These are phyloP conservation scores for Phania funesta DNA, from an alignment of 2,888 invertebrate species.

Conservation along the genomic window DNA sequence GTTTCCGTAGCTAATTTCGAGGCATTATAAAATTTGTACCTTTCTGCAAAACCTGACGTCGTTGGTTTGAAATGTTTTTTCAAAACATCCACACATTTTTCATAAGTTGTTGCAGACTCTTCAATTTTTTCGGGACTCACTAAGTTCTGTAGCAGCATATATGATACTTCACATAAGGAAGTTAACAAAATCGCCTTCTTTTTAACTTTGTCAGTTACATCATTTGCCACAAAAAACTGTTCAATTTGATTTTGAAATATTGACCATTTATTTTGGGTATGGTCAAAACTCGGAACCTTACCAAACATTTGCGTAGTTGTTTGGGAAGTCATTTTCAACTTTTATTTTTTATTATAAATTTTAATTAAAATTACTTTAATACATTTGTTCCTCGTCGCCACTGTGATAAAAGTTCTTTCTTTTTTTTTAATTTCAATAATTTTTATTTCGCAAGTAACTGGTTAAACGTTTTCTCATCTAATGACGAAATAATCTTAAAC, in stretches of 20 bases:
- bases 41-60: constrained; percentile 63
- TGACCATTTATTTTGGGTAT: constrained; percentile 52
- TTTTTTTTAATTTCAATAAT: too few relatives aligned
- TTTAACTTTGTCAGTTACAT: constrained; percentile 27
- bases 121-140: constrained; percentile 52
- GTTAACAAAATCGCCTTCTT: constrained; percentile 61
- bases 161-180: constrained; percentile 46
- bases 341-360: neutral
- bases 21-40: constrained; percentile 64
- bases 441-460: too few relatives aligned
- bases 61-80: constrained; percentile 63
- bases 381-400: constrained; percentile 40
- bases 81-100: constrained; percentile 35
- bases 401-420: constrained; percentile 41
- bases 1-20: constrained; percentile 48
- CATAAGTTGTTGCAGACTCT: constrained; percentile 28
- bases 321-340: neutral
- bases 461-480: too few relatives aligned
- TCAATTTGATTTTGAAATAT: constrained; percentile 45
- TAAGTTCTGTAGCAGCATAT: constrained; percentile 53
- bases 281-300: constrained; percentile 52
- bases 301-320: constrained; percentile 22
- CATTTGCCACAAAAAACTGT: constrained; percentile 57
- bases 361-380: neutral
- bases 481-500: too few relatives aligned